Conservation (phyloP, 2,797 vertebrate genomes). For the Oreonectes daqikongensis region DNA sequence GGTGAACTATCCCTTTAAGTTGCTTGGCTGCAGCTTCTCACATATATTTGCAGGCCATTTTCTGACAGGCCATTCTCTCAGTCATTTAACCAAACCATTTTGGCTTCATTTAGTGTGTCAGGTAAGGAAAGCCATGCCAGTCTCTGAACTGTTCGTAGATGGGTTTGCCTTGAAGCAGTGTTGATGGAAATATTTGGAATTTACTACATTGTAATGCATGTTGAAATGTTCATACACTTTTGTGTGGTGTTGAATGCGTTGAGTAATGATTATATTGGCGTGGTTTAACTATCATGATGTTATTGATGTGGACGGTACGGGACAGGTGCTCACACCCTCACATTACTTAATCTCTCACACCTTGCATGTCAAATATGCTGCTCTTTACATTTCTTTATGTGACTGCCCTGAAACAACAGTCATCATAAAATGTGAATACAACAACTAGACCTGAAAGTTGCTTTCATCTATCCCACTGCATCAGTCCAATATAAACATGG, state of each 20-base stretch:
- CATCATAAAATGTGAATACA: neutral
- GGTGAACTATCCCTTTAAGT: too few species aligned
- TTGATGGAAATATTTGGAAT: neutral
- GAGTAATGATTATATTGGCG: conserved; percentile 4
- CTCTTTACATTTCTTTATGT: neutral
- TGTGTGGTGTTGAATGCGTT: neutral
- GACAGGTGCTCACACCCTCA: conserved; percentile 22
- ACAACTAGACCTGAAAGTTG: neutral
- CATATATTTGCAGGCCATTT: neutral
- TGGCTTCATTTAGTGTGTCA: neutral
- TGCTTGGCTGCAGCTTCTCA: neutral
- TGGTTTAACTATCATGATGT: conserved; percentile 27
- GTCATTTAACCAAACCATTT: neutral
- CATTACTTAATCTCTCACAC: neutral
- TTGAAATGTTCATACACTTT: neutral
- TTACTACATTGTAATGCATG: neutral
- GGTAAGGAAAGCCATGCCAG: neutral
- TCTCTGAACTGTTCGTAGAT: neutral
- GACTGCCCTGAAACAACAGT: neutral
- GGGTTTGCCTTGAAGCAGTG: neutral
- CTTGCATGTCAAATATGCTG: conserved; percentile 3
- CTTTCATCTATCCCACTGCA: neutral
- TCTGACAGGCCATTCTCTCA: neutral
- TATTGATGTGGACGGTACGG: conserved; percentile 35
- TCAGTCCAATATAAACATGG: neutral